phyloP scores from a whole-genome alignment of 2,113 vertebrate species.

The Probosciger aterrimus region DNA sequence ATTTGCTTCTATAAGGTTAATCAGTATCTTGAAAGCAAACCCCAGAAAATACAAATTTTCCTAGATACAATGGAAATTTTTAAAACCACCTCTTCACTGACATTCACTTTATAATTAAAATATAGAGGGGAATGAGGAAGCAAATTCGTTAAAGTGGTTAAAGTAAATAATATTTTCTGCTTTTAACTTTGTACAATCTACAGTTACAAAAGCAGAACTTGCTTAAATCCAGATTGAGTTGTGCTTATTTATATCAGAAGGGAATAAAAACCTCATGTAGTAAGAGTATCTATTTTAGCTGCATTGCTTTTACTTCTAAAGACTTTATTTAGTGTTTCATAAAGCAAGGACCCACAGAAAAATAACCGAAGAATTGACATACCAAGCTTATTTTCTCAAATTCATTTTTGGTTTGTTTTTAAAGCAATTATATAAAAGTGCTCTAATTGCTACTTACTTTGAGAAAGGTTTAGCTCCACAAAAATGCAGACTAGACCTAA shows the following conservation, averaged over 20 bases:
- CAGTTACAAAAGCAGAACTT: neutral
- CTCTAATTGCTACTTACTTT: conserved; percentile 32
- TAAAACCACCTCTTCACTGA: neutral
- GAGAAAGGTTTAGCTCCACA: neutral
- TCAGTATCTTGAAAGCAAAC: neutral
- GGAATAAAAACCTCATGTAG: neutral
- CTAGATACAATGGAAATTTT: neutral
- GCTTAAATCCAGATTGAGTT: neutral
- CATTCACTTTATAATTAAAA: neutral
- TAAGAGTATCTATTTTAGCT: neutral
- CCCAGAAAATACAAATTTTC: neutral
- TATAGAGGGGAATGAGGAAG: neutral
- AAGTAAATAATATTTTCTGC: neutral
- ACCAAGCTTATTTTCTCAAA: neutral
- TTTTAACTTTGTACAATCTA: neutral
- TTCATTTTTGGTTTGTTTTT: conserved; percentile 42
- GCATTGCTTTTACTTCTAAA: neutral
- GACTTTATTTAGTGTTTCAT: conserved; percentile 10
- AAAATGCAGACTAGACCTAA: conserved; percentile 25
- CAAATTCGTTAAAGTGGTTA: neutral
- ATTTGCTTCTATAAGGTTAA: neutral
- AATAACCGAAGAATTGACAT: neutral
- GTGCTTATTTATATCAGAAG: neutral
- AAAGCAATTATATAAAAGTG: conserved; percentile 50
- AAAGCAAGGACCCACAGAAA: neutral